Percentiles rank a stretch among this genome's conserved stretches.
These are phyloP conservation scores for Troglohyphantes excavatus DNA, from an alignment of 2,888 invertebrate genomes.

Conservation along the genomic window DNA sequence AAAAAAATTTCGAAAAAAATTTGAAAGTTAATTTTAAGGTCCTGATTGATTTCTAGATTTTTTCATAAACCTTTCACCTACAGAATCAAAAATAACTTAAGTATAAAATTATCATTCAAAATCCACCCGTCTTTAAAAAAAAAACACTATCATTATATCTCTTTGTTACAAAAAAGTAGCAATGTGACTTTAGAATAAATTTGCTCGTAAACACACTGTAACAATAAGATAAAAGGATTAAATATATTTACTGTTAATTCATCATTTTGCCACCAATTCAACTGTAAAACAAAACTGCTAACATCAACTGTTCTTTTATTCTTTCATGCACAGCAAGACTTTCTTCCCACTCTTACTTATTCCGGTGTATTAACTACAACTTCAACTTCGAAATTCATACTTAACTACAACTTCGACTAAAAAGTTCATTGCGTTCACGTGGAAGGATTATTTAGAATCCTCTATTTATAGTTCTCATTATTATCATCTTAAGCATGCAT, in stretches of 20 bases:
- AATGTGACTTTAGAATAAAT: background rate
- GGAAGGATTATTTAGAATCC: background rate
- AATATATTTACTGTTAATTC: background rate
- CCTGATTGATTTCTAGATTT: too few relatives aligned
- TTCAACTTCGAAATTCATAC: background rate
- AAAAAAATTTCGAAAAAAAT: too few relatives aligned
- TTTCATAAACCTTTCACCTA: too few relatives aligned
- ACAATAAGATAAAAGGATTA: background rate
- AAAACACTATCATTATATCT: too few relatives aligned
- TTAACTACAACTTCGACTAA: background rate
- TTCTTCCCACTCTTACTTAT: slow-evolving; percentile 24
- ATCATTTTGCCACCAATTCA: background rate
- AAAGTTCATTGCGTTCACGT: slow-evolving; percentile 1
- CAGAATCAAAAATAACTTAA: too few relatives aligned
- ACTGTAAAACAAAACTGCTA: slow-evolving; percentile 4
- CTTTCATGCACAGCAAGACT: background rate
- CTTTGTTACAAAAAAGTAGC: too few relatives aligned
- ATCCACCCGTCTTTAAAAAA: too few relatives aligned
- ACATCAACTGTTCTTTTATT: slow-evolving; percentile 19
- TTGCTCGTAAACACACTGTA: background rate
- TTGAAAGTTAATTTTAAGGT: too few relatives aligned
- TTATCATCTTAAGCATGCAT: background rate
- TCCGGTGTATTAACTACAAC: background rate
- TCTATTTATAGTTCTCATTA: background rate
- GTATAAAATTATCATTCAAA: too few relatives aligned